Evolutionary conservation across 2,797 vertebrate genomes (phyloP).

Genomic region (Potorous gilbertii): DNA sequence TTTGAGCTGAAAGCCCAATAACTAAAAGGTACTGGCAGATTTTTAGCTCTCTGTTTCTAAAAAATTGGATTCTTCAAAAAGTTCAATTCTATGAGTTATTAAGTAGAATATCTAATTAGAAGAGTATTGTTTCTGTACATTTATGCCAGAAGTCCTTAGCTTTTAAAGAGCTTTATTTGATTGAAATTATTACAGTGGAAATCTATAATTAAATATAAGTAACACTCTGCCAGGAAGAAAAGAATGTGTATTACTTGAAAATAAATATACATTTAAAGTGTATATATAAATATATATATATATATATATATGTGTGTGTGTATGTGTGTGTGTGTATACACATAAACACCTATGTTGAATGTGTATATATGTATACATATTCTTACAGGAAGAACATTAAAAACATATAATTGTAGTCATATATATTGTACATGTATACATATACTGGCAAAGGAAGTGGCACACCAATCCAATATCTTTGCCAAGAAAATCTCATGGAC

Average conservation of each 20-base stretch:
- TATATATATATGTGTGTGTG: no score
- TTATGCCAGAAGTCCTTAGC: neutral
- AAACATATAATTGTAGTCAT: neutral
- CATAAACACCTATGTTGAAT: no score
- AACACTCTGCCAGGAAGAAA: neutral
- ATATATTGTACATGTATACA: neutral
- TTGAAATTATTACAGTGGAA: neutral
- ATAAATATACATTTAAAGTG: neutral
- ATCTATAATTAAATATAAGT: neutral
- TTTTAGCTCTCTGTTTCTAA: neutral
- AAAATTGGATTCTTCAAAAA: neutral
- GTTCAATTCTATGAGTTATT: neutral
- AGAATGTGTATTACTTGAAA: neutral
- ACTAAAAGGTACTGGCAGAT: neutral
- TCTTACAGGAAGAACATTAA: neutral
- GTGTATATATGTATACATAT: neutral
- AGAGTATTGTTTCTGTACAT: neutral
- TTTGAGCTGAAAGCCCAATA: neutral
- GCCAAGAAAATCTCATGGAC: neutral
- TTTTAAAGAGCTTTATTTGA: neutral
- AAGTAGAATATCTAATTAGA: neutral
- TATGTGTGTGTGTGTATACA: no score
- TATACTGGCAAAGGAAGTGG: neutral
- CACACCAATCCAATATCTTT: neutral
- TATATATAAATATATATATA: no score